Percentiles rank a stretch among this genome's conserved stretches.
Evolutionary conservation across 1,140 invertebrate genomes (phyloP).

Genomic region (Spodoptera frugiperda): DNA sequence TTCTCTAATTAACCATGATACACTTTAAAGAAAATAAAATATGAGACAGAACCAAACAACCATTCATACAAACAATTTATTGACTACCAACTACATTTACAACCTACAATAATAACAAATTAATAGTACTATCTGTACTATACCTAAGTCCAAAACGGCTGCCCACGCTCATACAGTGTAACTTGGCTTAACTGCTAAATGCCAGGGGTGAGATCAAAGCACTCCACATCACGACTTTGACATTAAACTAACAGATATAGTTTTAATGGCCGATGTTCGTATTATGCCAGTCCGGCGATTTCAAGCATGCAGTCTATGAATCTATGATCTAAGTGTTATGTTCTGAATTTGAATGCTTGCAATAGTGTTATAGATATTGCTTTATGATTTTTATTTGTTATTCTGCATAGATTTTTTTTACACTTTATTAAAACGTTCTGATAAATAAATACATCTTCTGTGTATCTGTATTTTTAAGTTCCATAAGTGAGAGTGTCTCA

Average conservation of each 20-base stretch:
- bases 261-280: slow-evolving; percentile 29
- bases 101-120: not conserved
- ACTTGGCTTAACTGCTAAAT: slow-evolving; percentile 11
- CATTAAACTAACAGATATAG: slow-evolving; percentile 43
- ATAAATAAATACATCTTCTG: too few species aligned
- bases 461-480: too few species aligned
- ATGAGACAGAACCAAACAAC: not conserved
- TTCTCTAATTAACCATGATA: too few species aligned
- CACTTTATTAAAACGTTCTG: too few species aligned
- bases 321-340: not conserved
- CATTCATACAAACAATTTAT: not conserved
- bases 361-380: not conserved
- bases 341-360: not conserved
- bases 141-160: not conserved
- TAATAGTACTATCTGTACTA: not conserved
- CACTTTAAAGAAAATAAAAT: not conserved
- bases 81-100: not conserved
- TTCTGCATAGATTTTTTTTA: not conserved
- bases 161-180: not conserved
- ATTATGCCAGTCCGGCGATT: not conserved
- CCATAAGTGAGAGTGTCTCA: too few species aligned
- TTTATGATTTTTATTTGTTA: not conserved
- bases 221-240: slow-evolving; percentile 55
- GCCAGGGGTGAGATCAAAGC: slow-evolving; percentile 47
- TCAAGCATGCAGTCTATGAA: slow-evolving; percentile 13